A percentile compares a stretch with the other conserved stretches of the same genome.
Conservation (phyloP, 2,113 vertebrate genomes). For the Sorex araneus region DNA sequence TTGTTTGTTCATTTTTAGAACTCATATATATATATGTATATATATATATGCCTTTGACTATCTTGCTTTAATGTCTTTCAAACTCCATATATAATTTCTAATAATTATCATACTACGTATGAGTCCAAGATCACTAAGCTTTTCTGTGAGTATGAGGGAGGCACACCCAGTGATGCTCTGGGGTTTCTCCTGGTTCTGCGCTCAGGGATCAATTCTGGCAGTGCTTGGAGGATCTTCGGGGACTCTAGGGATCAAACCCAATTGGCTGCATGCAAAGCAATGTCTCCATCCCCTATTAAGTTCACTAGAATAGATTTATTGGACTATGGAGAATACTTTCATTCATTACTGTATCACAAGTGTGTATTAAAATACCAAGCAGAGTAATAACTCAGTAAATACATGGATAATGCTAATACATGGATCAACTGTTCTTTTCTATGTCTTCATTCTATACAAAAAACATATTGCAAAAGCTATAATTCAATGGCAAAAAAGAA, state of each 20-base stretch:
- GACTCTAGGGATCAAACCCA: too few relatives aligned
- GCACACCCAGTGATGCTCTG: too few relatives aligned
- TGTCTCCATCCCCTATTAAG: not conserved
- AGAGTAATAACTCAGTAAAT: not conserved
- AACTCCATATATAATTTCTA: not conserved
- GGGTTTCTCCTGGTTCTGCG: too few relatives aligned
- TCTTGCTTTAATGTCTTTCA: not conserved
- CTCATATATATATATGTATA: not conserved
- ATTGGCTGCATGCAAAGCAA: not conserved
- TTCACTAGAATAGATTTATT: not conserved
- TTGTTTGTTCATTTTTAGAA: not conserved
- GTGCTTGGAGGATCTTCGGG: too few relatives aligned
- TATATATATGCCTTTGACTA: not conserved
- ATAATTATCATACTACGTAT: not conserved
- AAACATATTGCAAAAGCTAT: not conserved
- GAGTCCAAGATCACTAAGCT: not conserved
- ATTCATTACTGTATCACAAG: not conserved
- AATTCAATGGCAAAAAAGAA: slow-evolving; percentile 29
- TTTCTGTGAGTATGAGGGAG: too few relatives aligned
- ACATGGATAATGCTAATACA: not conserved
- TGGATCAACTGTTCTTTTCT: not conserved
- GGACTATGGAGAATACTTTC: not conserved
- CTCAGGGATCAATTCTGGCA: too few relatives aligned
- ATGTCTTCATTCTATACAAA: not conserved
- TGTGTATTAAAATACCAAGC: not conserved